Conservation (phyloP, 2,797 vertebrate species). For the Lithobates pipiens region DNA sequence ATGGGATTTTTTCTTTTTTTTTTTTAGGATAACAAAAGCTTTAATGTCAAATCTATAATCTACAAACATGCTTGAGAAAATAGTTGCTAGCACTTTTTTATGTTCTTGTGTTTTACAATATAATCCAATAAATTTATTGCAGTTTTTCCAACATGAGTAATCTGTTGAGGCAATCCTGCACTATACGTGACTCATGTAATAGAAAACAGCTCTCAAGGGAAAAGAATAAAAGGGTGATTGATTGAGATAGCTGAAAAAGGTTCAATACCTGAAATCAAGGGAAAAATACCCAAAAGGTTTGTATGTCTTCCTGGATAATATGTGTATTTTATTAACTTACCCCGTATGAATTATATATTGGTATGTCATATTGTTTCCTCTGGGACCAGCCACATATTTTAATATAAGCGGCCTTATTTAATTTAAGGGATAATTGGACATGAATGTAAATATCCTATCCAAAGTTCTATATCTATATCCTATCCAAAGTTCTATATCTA, state of each 20-base stretch:
- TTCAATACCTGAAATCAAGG: slow-evolving; percentile 45
- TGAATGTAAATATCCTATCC: background rate
- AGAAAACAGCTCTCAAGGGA: slow-evolving; percentile 31
- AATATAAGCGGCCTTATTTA: background rate
- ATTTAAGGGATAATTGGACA: background rate
- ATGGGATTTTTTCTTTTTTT: too few relatives aligned
- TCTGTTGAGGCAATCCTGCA: background rate
- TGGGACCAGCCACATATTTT: background rate
- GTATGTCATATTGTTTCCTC: slow-evolving; percentile 16
- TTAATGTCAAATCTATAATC: background rate
- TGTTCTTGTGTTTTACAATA: background rate
- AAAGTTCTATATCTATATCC: too few relatives aligned
- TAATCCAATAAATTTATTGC: slow-evolving; percentile 25
- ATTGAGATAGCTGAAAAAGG: slow-evolving; percentile 42
- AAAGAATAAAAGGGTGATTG: slow-evolving; percentile 39
- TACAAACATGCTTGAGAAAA: background rate
- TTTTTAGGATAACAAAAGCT: too few relatives aligned
- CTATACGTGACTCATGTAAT: slow-evolving; percentile 37
- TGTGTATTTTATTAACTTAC: slow-evolving; percentile 40
- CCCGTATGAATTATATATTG: slow-evolving; percentile 23
- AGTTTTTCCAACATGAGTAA: background rate
- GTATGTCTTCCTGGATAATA: slow-evolving; percentile 33
- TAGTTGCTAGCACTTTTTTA: background rate
- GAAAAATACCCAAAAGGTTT: slow-evolving; percentile 30
- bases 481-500: too few relatives aligned